Conservation (phyloP, 2,888 invertebrate genomes). For the Gryllus longicercus region DNA sequence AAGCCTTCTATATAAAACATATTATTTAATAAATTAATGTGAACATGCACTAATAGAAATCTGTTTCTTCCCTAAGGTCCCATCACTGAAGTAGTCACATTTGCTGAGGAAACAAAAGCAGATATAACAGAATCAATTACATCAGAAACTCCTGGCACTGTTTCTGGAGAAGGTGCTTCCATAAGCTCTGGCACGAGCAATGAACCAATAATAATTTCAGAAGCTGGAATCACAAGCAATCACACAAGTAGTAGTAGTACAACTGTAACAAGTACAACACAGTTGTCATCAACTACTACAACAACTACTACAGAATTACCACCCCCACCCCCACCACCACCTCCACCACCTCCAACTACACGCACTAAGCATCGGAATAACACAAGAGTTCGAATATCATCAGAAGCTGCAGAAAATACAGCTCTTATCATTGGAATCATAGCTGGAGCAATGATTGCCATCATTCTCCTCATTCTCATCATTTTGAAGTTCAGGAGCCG, state of each 20-base stretch:
- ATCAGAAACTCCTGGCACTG: not conserved
- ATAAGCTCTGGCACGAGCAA: slow-evolving; percentile 17
- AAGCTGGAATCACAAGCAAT: slow-evolving; percentile 33
- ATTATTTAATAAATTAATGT: too few relatives aligned
- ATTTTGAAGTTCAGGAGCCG: slow-evolving; percentile 83
- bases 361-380: slow-evolving; percentile 44
- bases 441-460: slow-evolving; percentile 84
- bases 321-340: slow-evolving; percentile 43
- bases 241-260: slow-evolving; percentile 39
- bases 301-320: slow-evolving; percentile 37
- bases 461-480: slow-evolving; percentile 83
- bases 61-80: not conserved
- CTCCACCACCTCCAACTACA: slow-evolving; percentile 44
- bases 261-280: slow-evolving; percentile 41
- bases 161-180: not conserved
- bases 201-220: not conserved
- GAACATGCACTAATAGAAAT: too few relatives aligned
- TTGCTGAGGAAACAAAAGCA: not conserved
- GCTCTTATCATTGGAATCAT: slow-evolving; percentile 84
- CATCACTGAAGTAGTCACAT: not conserved
- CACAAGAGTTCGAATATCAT: slow-evolving; percentile 52
- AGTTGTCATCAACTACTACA: slow-evolving; percentile 31
- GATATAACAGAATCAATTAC: not conserved
- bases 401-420: slow-evolving; percentile 68
- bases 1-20: too few relatives aligned